These are phyloP conservation scores for Coelogynopora nodosa DNA, from an alignment of 2,888 invertebrate species.

Conservation along the genomic window DNA sequence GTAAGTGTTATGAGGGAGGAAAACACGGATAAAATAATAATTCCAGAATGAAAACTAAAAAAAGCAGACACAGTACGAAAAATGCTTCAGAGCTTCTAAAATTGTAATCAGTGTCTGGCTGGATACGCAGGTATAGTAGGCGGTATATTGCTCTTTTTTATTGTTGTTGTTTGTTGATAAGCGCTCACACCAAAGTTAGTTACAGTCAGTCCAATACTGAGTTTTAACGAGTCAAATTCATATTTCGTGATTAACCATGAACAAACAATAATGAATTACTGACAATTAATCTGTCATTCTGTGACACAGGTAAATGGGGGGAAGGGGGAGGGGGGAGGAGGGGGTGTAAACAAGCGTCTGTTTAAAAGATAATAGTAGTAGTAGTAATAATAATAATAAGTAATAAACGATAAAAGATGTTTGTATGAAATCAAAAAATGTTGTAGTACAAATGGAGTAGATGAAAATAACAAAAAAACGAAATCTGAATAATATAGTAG, in stretches of 20 bases:
- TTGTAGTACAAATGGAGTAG: slow-evolving; percentile 16
- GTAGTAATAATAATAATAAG: too few relatives aligned
- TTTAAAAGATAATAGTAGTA: too few relatives aligned
- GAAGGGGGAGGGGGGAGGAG: too few relatives aligned
- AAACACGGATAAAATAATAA: too few relatives aligned
- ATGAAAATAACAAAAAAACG: not conserved
- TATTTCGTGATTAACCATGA: too few relatives aligned
- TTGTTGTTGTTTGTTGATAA: not conserved
- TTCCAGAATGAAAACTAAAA: not conserved
- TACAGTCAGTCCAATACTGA: too few relatives aligned
- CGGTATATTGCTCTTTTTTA: not conserved
- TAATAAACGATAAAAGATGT: slow-evolving; percentile 3
- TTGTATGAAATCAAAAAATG: slow-evolving; percentile 16
- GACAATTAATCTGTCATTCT: too few relatives aligned
- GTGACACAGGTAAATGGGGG: too few relatives aligned
- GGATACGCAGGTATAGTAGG: not conserved
- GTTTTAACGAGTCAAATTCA: too few relatives aligned
- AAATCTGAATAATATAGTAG: not conserved
- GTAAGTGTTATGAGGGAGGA: too few relatives aligned
- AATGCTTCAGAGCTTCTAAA: not conserved
- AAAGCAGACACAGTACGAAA: not conserved
- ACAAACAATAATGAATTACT: too few relatives aligned
- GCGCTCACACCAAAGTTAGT: not conserved
- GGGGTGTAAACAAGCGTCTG: not conserved
- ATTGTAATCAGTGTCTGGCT: not conserved